Base-by-base conservation (phyloP, 1,140 invertebrate species). In the Caerostris darwini region DNA sequence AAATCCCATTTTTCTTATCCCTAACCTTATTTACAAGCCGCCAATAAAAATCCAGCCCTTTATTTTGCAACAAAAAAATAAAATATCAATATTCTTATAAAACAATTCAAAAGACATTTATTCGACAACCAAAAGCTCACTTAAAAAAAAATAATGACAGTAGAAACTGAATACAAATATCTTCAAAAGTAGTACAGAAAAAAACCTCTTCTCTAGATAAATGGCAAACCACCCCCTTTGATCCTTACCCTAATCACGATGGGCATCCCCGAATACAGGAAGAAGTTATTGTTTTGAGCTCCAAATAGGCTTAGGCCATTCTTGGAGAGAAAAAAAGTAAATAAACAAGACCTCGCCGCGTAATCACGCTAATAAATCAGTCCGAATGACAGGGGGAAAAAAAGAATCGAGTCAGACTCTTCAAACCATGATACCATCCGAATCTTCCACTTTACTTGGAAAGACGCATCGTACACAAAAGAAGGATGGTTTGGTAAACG, bases 371-470 rank as follows among this genome's bases (percentile, higher is more conserved):
- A 53, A 34, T 19, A 71, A 69, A 90, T 56, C 88, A 64, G 64
- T 57, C 53, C 64, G 64, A 71, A 90, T 69, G 61, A 56, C 53
- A 64, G 54, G 56, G 3, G 57, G 12, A 81, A 61, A 61, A 17
- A 85, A 89, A 54, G 14, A 71, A 71, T 56, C 59, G 50, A 71
- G 19, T 71, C 17, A 71, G 56, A 81, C 69, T 91, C 59, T 91
- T 34, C 89, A 91, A 91, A 59, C 58, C 89, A 91, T 91, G 89
- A 91, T 91, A 82, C 89, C 34, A 54, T n/a, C 69, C 17, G 53
- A 69, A 54, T 90, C 53, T 54, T 90, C 56, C 67, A 34, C n/a
- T 90, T 77, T 90, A 59, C 59, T 17, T 88, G 19, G 56, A 67
- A n/a, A 64, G 61, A 8, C 67, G 10, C 53, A 56, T n/a, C 8